Evolutionary conservation across 2,113 vertebrate species (phyloP).

Genomic region (Chionodraco myersi): DNA sequence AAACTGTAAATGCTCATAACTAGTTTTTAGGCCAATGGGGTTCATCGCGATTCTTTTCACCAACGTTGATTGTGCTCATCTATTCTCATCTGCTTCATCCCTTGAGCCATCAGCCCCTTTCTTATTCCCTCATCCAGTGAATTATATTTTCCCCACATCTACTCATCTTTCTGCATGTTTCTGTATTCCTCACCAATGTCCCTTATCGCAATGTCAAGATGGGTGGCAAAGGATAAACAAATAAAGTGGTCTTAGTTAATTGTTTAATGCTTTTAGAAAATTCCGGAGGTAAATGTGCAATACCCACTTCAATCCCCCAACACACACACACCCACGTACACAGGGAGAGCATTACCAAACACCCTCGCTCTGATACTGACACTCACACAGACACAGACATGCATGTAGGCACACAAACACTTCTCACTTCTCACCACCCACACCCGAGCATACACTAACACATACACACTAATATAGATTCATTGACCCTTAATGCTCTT

Average conservation of each 20-base stretch:
- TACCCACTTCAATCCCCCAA: too few species aligned
- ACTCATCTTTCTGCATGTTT: constrained; percentile 1
- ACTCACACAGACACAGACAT: too few species aligned
- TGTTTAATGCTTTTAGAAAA: neutral
- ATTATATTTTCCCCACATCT: constrained; percentile 10
- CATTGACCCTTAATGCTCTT: neutral
- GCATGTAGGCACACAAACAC: too few species aligned
- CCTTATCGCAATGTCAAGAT: neutral
- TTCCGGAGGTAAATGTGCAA: too few species aligned
- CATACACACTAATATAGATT: too few species aligned
- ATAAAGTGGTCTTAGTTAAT: neutral
- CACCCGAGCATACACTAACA: too few species aligned
- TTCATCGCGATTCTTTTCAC: constrained; percentile 29
- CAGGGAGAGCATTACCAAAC: too few species aligned
- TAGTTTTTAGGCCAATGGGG: constrained; percentile 28
- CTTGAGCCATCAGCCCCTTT: neutral
- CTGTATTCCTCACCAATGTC: constrained; percentile 13
- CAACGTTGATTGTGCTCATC: neutral
- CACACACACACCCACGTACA: too few species aligned
- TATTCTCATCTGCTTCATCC: constrained; percentile 30
- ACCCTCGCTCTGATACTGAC: too few species aligned
- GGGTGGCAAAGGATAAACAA: neutral
- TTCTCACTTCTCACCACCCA: too few species aligned
- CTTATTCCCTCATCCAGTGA: constrained; percentile 1
- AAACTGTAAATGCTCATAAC: neutral